Conservation (phyloP, 2,797 vertebrate species). For the Miichthys miiuy region DNA sequence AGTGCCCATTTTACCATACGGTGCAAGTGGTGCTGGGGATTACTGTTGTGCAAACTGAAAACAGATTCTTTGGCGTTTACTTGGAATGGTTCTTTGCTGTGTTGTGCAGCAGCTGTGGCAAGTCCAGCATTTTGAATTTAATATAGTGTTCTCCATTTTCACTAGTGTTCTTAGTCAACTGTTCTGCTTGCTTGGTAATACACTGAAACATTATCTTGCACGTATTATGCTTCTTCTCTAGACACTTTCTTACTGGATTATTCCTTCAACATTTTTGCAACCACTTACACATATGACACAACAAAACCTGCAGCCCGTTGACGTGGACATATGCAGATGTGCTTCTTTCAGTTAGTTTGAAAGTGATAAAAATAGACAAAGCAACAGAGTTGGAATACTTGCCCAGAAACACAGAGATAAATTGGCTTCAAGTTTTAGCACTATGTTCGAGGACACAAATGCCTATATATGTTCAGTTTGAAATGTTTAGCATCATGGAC, state of each 20-base stretch:
- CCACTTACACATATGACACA: not conserved
- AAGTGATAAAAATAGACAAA: not conserved
- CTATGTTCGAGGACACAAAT: too few relatives aligned
- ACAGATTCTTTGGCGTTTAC: constrained; percentile 24
- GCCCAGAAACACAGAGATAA: constrained; percentile 13
- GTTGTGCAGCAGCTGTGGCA: not conserved
- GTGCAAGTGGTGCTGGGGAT: constrained; percentile 27
- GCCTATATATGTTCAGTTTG: too few relatives aligned
- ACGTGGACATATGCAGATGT: not conserved
- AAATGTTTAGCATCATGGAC: constrained; percentile 58
- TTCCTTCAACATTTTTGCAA: not conserved
- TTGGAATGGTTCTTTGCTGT: constrained; percentile 10
- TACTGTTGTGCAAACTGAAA: constrained; percentile 38
- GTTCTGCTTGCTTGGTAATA: not conserved
- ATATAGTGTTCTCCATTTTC: constrained; percentile 3
- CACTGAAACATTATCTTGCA: not conserved
- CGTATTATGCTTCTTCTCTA: not conserved
- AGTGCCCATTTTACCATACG: constrained; percentile 21
- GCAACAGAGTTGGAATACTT: not conserved
- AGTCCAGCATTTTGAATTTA: constrained; percentile 21
- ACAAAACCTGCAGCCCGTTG: not conserved
- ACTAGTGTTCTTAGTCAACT: not conserved
- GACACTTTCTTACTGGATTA: not conserved
- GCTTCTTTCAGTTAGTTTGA: not conserved
- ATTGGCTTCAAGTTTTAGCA: too few relatives aligned